A percentile compares a stretch with the other conserved stretches of the same genome.
Conservation (phyloP, 2,888 invertebrate species). For the Scaptomyza parva region DNA sequence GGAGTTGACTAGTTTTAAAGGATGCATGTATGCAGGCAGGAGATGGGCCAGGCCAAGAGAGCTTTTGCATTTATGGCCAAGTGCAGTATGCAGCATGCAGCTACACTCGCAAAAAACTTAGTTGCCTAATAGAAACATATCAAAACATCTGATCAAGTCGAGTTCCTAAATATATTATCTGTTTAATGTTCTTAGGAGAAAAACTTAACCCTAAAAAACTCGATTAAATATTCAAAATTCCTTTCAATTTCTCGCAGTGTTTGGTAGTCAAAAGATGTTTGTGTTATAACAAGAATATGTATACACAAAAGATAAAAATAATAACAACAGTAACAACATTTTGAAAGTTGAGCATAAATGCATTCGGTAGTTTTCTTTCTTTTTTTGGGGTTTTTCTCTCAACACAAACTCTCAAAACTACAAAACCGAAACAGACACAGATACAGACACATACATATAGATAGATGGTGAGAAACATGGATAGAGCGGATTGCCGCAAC, state of each 20-base stretch:
- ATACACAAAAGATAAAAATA: background rate
- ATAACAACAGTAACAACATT: background rate
- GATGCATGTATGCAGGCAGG: constrained; percentile 25
- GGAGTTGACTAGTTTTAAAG: background rate
- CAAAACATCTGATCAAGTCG: too few relatives aligned
- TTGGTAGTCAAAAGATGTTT: background rate
- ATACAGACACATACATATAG: background rate
- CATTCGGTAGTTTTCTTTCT: too few relatives aligned
- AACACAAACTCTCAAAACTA: constrained; percentile 10
- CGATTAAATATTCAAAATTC: background rate
- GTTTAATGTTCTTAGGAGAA: too few relatives aligned
- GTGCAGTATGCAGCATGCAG: constrained; percentile 5
- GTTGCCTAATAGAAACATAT: too few relatives aligned
- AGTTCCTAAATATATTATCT: too few relatives aligned
- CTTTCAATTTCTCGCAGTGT: background rate
- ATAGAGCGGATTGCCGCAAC: constrained; percentile 45
- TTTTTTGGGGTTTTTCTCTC: constrained; percentile 5
- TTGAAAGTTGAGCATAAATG: constrained; percentile 3
- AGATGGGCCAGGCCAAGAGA: constrained; percentile 24
- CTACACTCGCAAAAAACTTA: too few relatives aligned
- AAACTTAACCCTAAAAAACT: too few relatives aligned
- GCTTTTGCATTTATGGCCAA: constrained; percentile 18
- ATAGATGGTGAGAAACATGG: background rate
- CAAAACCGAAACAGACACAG: constrained; percentile 6
- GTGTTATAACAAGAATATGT: background rate